phyloP scores from a whole-genome alignment of 2,113 vertebrate species.

The Lophotis ruficrista region DNA sequence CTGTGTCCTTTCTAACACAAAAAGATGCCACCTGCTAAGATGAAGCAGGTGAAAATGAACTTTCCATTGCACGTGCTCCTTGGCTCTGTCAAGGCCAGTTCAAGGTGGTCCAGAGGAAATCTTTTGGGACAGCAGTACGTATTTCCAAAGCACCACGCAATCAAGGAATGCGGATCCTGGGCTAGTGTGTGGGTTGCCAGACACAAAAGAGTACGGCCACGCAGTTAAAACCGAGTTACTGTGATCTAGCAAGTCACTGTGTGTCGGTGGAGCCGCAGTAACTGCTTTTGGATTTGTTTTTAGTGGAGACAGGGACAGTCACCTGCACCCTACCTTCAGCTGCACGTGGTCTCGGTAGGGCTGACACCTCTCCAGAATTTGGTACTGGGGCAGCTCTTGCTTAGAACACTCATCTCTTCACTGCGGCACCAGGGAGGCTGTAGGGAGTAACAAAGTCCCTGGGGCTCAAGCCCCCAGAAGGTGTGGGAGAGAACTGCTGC shows the following conservation, averaged over 20 bases:
- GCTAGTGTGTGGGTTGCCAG: not conserved
- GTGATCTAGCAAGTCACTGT: not conserved
- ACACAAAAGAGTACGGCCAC: not conserved
- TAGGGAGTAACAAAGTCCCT: not conserved
- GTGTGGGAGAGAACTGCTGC: not conserved
- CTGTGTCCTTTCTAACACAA: not conserved
- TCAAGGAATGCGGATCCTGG: not conserved
- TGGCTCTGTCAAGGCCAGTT: not conserved
- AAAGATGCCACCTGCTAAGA: not conserved
- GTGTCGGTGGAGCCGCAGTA: not conserved
- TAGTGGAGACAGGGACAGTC: not conserved
- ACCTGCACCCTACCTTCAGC: not conserved
- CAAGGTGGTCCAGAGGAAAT: not conserved
- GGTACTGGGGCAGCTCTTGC: not conserved
- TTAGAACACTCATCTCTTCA: not conserved
- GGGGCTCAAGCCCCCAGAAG: rapidly evolving
- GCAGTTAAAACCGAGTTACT: not conserved
- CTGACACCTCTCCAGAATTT: too few relatives aligned
- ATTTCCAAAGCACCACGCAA: not conserved
- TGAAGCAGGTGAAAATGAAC: not conserved
- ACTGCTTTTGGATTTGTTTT: not conserved
- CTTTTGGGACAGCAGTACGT: not conserved
- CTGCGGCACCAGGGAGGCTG: not conserved
- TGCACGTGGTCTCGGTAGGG: rapidly evolving
- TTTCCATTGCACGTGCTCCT: not conserved